These are phyloP conservation scores for Micronycteris hirsuta DNA, from an alignment of 2,113 vertebrate species.

Conservation along the genomic window DNA sequence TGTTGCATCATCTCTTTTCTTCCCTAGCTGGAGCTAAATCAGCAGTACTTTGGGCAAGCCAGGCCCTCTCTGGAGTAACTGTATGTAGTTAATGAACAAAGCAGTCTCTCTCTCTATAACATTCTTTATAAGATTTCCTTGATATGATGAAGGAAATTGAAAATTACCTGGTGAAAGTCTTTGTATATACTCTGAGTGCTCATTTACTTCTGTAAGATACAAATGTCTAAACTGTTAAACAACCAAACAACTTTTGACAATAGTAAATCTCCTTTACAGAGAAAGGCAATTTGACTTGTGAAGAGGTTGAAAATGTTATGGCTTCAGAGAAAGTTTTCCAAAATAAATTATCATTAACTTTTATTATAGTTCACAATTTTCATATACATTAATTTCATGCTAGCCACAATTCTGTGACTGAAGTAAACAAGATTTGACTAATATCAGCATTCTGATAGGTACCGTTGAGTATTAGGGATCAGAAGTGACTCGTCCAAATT, in stretches of 20 bases:
- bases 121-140: constrained; percentile 8
- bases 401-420: neutral
- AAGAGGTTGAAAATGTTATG: neutral
- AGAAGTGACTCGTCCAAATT: neutral
- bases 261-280: neutral
- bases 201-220: neutral
- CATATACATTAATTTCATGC: neutral
- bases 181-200: neutral
- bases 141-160: neutral
- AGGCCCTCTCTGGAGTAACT: neutral
- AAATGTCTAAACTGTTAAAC: neutral
- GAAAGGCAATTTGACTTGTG: neutral
- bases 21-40: neutral
- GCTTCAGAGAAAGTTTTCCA: neutral
- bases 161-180: neutral
- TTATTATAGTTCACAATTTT: neutral
- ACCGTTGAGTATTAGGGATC: neutral
- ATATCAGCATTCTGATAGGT: neutral
- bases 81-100: constrained; percentile 19
- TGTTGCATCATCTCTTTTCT: neutral
- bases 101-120: neutral
- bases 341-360: constrained; percentile 4
- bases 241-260: neutral
- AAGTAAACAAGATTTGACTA: neutral
- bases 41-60: constrained; percentile 11